phyloP scores from a whole-genome alignment of 2,113 vertebrate genomes.

The Heliornis fulica region DNA sequence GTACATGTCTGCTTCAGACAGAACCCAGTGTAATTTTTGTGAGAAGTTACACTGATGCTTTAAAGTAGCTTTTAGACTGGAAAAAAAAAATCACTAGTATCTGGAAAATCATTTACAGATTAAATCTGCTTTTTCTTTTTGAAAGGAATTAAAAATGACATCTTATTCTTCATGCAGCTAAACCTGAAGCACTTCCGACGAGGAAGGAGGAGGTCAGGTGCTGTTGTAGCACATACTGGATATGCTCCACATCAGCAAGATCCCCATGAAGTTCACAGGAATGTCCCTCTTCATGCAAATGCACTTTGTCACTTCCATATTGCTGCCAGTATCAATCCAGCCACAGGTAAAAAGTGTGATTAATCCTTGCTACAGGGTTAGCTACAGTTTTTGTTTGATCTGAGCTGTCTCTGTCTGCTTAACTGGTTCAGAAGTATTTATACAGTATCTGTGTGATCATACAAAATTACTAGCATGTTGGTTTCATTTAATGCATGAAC shows the following conservation, averaged over 20 bases:
- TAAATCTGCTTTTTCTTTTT: neutral
- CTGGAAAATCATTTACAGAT: neutral
- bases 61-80: neutral
- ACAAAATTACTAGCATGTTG: neutral
- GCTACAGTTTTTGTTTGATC: neutral
- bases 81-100: neutral
- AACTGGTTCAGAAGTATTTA: neutral
- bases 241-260: slow-evolving; percentile 85
- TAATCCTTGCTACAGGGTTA: neutral
- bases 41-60: neutral
- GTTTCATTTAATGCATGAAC: neutral
- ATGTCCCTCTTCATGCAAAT: slow-evolving; percentile 80
- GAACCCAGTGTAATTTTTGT: neutral
- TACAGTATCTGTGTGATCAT: neutral
- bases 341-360: slow-evolving; percentile 78
- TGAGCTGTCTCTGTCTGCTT: neutral
- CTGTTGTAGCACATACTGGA: slow-evolving; percentile 82
- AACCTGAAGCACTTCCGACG: slow-evolving; percentile 82
- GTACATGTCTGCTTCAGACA: neutral
- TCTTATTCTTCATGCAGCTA: slow-evolving; percentile 70
- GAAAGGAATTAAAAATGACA: slow-evolving; percentile 8
- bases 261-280: slow-evolving; percentile 82
- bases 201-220: slow-evolving; percentile 76
- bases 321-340: slow-evolving; percentile 97
- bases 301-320: slow-evolving; percentile 98